Evolutionary conservation across 2,113 vertebrate genomes (phyloP), one percentile per base, ranked within the genome.

Genomic region (Prinia subflava): DNA sequence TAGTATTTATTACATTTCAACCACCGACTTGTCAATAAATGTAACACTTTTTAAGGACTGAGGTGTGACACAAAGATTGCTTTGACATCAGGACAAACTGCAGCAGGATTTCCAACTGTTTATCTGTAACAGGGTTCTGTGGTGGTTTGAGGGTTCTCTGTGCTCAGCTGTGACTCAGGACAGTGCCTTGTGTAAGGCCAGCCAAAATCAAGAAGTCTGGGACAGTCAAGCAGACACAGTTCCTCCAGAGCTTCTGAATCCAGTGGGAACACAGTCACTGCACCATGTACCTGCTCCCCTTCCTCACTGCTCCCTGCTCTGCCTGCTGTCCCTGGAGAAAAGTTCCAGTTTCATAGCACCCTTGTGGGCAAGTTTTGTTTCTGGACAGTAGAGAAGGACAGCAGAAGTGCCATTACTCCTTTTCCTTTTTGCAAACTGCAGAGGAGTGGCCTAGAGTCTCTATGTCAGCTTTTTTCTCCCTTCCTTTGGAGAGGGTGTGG

Each of bases 21-120:
- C 56, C 62, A 80, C 71, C 80, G 76, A 67, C 25, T 74, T 22
- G 21, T 77, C 92, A 97, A 95, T 97, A 96, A 96, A 97, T 90
- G 46, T 28, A 83, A 69, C n/a, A 37, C 59, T 83, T 92, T 89
- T 67, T 50, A 86, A 87, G 62, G 41, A 83, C 33, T 17, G 53
- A 77, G 44, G 20, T 89, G 55, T 75, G 53, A 70, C 68, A 47
- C 2, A 1, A 70, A 81, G 73, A 64, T 89, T 62, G n/a, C 49
- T 96, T 67, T 68, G 57, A 57, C 49, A 74, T 56, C 31, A 65
- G 56, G 39, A 80, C 20, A 67, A 91, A 82, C 55, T 49, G 33
- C 52, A 93, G 56, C 33, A 88, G 19, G 27, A 86, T 91, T 87
- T 92, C 75, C 88, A 31, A 37, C 19, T 56, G 2, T 41, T 55